Conservation (phyloP, 1,140 invertebrate genomes). For the Halyomorpha halys region DNA sequence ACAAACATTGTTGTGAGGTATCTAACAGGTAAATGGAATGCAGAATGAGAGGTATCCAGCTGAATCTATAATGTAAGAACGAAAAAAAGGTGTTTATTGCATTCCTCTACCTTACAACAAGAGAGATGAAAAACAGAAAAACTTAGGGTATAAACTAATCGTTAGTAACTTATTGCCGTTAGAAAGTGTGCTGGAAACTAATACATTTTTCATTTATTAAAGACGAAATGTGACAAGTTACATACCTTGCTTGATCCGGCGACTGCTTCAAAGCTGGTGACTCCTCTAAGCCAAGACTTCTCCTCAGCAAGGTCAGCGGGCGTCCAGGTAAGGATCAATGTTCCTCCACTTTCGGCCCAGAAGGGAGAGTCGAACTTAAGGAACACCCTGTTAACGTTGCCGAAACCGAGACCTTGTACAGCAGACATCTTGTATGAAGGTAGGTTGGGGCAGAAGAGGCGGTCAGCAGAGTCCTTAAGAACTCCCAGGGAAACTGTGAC, state of each 20-base stretch:
- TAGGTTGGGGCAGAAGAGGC: conserved; percentile 63
- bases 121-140: too few species aligned
- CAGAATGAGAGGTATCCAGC: too few species aligned
- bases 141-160: too few species aligned
- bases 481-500: conserved; percentile 72
- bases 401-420: conserved; percentile 60
- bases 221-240: conserved; percentile 56
- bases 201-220: too few species aligned
- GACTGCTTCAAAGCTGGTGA: conserved; percentile 40
- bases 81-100: too few species aligned
- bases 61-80: too few species aligned
- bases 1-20: too few species aligned
- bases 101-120: too few species aligned
- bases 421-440: conserved; percentile 61
- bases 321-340: conserved; percentile 34
- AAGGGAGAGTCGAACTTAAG: conserved; percentile 29
- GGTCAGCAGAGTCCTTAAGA: conserved; percentile 61
- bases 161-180: too few species aligned
- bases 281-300: conserved; percentile 57
- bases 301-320: conserved; percentile 35
- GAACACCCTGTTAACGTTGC: conserved; percentile 52
- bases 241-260: conserved; percentile 56
- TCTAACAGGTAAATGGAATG: too few species aligned
- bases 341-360: conserved; percentile 49
- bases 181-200: too few species aligned